phyloP scores from a whole-genome alignment of 2,888 invertebrate genomes.

The Chloromyia formosa region DNA sequence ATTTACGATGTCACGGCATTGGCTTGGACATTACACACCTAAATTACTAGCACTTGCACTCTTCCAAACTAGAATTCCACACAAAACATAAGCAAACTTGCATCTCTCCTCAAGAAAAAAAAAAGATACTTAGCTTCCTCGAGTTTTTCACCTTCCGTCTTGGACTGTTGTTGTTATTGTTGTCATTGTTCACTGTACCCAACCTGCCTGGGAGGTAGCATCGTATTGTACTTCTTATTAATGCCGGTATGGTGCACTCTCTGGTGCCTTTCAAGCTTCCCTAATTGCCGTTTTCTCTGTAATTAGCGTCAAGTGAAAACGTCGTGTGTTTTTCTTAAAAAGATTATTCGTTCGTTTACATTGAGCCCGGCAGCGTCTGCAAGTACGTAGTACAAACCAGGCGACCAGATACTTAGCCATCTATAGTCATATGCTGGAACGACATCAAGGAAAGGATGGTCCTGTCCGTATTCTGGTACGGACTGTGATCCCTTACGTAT shows the following conservation, averaged over 20 bases:
- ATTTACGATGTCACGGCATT: neutral
- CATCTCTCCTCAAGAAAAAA: slow-evolving; percentile 15
- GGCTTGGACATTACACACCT: too few species aligned
- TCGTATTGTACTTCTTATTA: neutral
- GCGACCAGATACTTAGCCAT: too few species aligned
- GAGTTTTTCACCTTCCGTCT: neutral
- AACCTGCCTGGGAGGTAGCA: slow-evolving; percentile 30
- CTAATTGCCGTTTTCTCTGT: slow-evolving; percentile 49
- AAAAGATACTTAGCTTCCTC: neutral
- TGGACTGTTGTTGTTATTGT: neutral
- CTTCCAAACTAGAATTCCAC: neutral
- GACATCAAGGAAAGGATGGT: neutral
- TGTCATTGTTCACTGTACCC: neutral
- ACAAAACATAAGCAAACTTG: slow-evolving; percentile 19
- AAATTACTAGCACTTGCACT: too few species aligned
- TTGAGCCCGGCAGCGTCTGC: slow-evolving; percentile 19
- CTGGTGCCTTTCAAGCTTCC: slow-evolving; percentile 40
- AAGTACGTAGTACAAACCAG: slow-evolving; percentile 2
- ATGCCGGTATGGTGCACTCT: slow-evolving; percentile 32
- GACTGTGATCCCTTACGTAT: neutral
- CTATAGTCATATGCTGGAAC: too few species aligned
- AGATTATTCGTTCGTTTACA: slow-evolving; percentile 46
- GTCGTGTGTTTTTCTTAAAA: slow-evolving; percentile 46
- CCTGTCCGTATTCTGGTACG: neutral
- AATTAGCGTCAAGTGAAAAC: slow-evolving; percentile 50